Evolutionary conservation across 2,113 vertebrate genomes (phyloP).

Genomic region (Promerops cafer): DNA sequence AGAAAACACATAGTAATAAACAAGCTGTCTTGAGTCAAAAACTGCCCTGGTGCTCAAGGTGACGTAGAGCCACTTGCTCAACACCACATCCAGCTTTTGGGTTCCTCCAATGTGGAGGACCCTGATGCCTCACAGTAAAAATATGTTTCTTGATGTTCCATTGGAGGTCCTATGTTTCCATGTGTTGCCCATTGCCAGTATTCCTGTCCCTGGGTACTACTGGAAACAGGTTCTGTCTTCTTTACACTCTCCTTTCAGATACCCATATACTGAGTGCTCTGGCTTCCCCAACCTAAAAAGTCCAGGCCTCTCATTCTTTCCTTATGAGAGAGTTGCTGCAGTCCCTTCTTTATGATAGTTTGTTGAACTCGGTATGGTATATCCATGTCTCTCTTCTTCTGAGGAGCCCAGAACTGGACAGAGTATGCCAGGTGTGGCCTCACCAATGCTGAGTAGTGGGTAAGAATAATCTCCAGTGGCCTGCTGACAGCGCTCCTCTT

Average conservation of each 20-base stretch:
- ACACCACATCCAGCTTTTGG: neutral
- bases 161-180: neutral
- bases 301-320: neutral
- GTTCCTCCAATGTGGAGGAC: neutral
- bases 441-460: neutral
- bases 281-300: neutral
- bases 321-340: neutral
- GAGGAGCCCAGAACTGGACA: neutral
- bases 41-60: neutral
- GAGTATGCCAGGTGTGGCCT: neutral
- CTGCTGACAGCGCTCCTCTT: rapidly evolving
- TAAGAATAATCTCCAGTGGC: neutral
- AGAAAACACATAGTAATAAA: neutral
- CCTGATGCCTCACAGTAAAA: neutral
- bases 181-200: neutral
- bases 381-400: neutral
- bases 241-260: neutral
- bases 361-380: rapidly evolving
- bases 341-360: neutral
- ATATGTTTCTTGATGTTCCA: neutral
- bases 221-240: neutral
- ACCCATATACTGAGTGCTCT: neutral
- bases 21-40: neutral
- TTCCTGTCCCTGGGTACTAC: neutral
- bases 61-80: neutral